A percentile compares a stretch with the other conserved stretches of the same genome.
phyloP scores from a whole-genome alignment of 2,113 vertebrate genomes.

The Cynocephalus volans region DNA sequence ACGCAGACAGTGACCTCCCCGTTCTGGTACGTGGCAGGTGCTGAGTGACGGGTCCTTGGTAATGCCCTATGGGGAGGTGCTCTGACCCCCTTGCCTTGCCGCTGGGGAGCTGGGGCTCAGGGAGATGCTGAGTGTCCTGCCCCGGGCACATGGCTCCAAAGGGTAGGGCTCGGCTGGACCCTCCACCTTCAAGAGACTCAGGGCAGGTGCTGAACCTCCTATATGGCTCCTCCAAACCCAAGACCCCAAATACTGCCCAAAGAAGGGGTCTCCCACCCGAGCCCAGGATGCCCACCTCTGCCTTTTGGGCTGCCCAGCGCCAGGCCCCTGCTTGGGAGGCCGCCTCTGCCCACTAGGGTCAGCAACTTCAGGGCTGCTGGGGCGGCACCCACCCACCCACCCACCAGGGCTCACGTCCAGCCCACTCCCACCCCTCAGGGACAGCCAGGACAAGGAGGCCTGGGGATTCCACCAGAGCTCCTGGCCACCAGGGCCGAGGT shows the following conservation, averaged over 20 bases:
- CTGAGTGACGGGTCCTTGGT: rapidly evolving
- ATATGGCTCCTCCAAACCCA: not conserved
- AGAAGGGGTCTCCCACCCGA: not conserved
- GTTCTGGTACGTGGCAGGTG: rapidly evolving
- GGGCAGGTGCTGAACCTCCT: rapidly evolving
- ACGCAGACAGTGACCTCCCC: not conserved
- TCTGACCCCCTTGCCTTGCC: rapidly evolving
- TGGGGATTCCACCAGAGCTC: not conserved
- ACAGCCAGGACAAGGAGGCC: not conserved
- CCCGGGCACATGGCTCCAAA: rapidly evolving
- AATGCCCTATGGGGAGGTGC: rapidly evolving
- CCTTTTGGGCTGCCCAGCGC: not conserved
- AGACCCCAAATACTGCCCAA: too few species aligned
- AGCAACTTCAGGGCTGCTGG: not conserved
- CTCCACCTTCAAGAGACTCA: too few species aligned
- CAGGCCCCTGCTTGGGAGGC: not conserved
- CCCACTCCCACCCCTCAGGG: too few species aligned
- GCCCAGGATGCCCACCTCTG: rapidly evolving
- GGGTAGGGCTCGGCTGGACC: not conserved
- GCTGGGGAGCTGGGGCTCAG: rapidly evolving
- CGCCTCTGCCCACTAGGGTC: not conserved
- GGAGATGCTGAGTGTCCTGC: rapidly evolving
- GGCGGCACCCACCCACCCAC: not conserved
- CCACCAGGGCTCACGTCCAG: not conserved
- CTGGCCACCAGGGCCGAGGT: too few species aligned